A percentile compares a stretch with the other conserved stretches of the same genome.
Evolutionary conservation across 2,888 invertebrate species (phyloP).

Genomic region (Zaprionus bogoriensis): DNA sequence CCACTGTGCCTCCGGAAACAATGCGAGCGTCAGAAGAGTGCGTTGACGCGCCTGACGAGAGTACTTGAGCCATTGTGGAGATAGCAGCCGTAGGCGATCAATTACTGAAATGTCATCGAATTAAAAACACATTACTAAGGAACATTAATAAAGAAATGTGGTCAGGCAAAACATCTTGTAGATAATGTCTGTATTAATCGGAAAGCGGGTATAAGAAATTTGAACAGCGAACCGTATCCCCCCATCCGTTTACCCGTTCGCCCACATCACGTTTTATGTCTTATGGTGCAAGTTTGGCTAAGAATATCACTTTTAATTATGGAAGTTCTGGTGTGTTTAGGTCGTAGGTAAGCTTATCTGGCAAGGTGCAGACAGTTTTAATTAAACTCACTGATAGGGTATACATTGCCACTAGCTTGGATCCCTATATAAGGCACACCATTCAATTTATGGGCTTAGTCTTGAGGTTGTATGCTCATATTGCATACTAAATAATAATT

Average conservation of each 20-base stretch:
- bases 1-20: conserved; percentile 30
- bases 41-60: conserved; percentile 18
- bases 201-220: background rate
- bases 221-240: background rate
- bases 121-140: conserved; percentile 42
- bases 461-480: conserved; percentile 34
- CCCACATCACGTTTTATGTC: background rate
- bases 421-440: conserved; percentile 53
- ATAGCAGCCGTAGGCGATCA: conserved; percentile 32
- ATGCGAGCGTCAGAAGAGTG: conserved; percentile 13
- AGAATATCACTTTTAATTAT: conserved; percentile 59
- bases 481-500: conserved; percentile 44
- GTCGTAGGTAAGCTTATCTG: conserved; percentile 52
- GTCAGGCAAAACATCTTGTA: background rate
- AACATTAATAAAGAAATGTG: conserved; percentile 12
- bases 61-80: conserved; percentile 33
- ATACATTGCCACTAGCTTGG: conserved; percentile 34
- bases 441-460: conserved; percentile 31
- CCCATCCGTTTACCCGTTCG: background rate
- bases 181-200: conserved; percentile 28
- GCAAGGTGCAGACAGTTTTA: conserved; percentile 55
- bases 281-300: conserved; percentile 20
- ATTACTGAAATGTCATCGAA: conserved; percentile 35
- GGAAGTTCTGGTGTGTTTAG: conserved; percentile 34
- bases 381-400: conserved; percentile 48